These are phyloP conservation scores for Eremobia ochroleuca DNA, from an alignment of 2,888 invertebrate species.

Conservation along the genomic window DNA sequence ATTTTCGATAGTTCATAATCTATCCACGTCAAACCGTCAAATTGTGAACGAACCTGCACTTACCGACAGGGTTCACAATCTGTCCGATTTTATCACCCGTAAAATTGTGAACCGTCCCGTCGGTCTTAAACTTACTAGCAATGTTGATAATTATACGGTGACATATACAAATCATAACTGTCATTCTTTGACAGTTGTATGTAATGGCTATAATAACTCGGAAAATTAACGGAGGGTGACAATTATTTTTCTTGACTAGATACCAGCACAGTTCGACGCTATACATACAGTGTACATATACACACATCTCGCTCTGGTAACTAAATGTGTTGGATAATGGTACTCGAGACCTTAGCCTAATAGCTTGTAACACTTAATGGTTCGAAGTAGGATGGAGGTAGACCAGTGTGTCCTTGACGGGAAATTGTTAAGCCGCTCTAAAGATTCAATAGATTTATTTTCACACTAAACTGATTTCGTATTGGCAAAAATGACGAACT, in stretches of 20 bases:
- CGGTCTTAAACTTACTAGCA: background rate
- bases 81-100: background rate
- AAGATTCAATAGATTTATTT: too few relatives aligned
- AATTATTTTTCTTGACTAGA: background rate
- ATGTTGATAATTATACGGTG: background rate
- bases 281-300: background rate
- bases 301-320: constrained; percentile 25
- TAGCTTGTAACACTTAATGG: constrained; percentile 40
- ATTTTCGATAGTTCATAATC: too few relatives aligned
- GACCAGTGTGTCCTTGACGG: too few relatives aligned
- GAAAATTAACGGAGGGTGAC: background rate
- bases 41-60: background rate
- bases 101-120: background rate
- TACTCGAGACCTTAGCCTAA: constrained; percentile 44
- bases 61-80: background rate
- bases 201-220: background rate
- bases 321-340: constrained; percentile 49
- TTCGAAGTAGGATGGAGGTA: too few relatives aligned
- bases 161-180: background rate
- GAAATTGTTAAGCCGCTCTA: background rate
- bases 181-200: background rate
- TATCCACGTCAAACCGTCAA: background rate
- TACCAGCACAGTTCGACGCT: background rate
- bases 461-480: too few relatives aligned
- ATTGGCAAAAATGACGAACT: too few relatives aligned